Evolutionary conservation across 2,797 vertebrate genomes (phyloP).

Genomic region (Gouania willdenowi): DNA sequence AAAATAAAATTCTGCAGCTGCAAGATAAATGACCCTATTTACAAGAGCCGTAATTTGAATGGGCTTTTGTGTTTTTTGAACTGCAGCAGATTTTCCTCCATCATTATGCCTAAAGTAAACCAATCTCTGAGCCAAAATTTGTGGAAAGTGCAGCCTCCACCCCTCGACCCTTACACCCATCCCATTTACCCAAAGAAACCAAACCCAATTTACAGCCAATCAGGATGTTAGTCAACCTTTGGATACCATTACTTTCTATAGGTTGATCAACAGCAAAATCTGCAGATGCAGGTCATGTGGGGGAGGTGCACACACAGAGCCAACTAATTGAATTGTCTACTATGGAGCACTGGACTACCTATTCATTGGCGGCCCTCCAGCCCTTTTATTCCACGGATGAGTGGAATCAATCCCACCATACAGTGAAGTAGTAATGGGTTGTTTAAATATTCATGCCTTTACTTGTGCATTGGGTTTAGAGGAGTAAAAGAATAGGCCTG

Average conservation of each 20-base stretch:
- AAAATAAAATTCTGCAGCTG: conserved; percentile 20
- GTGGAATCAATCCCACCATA: conserved; percentile 51
- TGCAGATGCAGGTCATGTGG: conserved; percentile 55
- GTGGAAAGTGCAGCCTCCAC: not conserved
- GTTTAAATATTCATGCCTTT: conserved; percentile 27
- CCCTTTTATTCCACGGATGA: conserved; percentile 65
- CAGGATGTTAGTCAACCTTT: conserved; percentile 23
- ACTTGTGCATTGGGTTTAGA: conserved; percentile 5
- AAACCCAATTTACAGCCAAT: conserved; percentile 40
- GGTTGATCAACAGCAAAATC: conserved; percentile 51
- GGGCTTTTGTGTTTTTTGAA: conserved; percentile 27
- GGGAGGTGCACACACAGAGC: conserved; percentile 49
- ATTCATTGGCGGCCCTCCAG: conserved; percentile 58
- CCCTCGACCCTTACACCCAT: not conserved
- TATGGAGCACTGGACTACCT: conserved; percentile 34
- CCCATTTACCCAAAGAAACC: conserved; percentile 41
- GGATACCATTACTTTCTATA: conserved; percentile 48
- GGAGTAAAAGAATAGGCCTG: conserved; percentile 3
- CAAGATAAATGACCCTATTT: conserved; percentile 25
- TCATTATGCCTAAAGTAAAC: conserved; percentile 17
- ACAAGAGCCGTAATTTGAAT: conserved; percentile 29
- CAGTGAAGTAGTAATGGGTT: conserved; percentile 40
- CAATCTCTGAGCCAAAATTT: conserved; percentile 22
- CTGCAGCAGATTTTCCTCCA: conserved; percentile 11
- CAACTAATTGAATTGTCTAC: conserved; percentile 71